These are phyloP conservation scores for Holacanthella duospinosa DNA, from an alignment of 2,888 invertebrate genomes.

Conservation along the genomic window DNA sequence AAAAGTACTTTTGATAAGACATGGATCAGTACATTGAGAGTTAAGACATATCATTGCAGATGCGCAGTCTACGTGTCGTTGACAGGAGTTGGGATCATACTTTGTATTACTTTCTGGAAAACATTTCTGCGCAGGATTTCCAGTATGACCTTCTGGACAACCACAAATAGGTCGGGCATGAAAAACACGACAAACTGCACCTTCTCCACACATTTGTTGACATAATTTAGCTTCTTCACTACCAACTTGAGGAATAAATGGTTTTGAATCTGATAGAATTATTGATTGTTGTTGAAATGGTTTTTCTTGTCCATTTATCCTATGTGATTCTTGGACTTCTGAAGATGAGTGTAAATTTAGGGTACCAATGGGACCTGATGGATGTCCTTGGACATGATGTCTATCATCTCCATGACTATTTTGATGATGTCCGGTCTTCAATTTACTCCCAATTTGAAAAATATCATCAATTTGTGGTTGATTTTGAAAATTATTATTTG, in stretches of 20 bases:
- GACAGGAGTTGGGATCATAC: conserved; percentile 17
- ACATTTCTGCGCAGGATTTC: conserved; percentile 30
- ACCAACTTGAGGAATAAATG: conserved; percentile 4
- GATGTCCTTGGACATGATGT: background rate
- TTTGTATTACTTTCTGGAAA: conserved; percentile 13
- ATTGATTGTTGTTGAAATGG: background rate
- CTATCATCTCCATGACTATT: background rate
- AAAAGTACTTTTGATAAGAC: conserved; percentile 12
- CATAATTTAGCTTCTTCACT: conserved; percentile 15
- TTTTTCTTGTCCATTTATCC: background rate
- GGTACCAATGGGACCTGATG: background rate
- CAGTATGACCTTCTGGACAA: conserved; percentile 29
- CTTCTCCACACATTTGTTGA: conserved; percentile 28
- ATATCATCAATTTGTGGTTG: background rate
- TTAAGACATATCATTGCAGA: conserved; percentile 26
- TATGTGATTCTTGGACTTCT: background rate
- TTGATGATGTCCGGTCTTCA: background rate
- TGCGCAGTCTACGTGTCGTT: conserved; percentile 29
- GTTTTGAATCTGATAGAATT: background rate
- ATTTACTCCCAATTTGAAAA: background rate
- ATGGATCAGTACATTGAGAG: conserved; percentile 29
- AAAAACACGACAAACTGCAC: conserved; percentile 28
- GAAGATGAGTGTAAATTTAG: background rate
- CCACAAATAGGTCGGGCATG: conserved; percentile 29
- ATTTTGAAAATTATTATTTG: background rate